A percentile compares a stretch with the other conserved stretches of the same genome.
phyloP scores from a whole-genome alignment of 2,113 vertebrate species.

The Zeus faber region DNA sequence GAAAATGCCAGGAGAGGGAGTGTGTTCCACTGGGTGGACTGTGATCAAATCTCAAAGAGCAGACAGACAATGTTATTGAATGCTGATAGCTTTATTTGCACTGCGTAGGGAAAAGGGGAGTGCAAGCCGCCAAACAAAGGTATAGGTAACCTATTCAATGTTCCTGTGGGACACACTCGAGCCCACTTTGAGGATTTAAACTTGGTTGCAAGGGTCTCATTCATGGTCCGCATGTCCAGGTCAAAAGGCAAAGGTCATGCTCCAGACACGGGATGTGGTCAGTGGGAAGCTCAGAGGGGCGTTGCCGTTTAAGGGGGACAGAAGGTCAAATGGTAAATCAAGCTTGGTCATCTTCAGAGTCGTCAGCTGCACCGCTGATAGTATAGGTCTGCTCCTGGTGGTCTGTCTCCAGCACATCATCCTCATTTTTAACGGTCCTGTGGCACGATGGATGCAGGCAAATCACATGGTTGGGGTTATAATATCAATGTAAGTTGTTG shows the following conservation, averaged over 20 bases:
- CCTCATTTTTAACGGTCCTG: constrained; percentile 67
- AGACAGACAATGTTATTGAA: constrained; percentile 40
- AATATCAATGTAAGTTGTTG: no score
- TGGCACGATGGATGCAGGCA: no score
- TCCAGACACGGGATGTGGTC: constrained; percentile 58
- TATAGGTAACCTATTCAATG: constrained; percentile 33
- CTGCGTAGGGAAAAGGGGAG: constrained; percentile 6
- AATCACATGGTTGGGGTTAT: no score
- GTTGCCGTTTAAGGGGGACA: constrained; percentile 36
- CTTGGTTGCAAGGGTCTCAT: constrained; percentile 38
- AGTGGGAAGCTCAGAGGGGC: constrained; percentile 54
- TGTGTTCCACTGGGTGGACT: no score
- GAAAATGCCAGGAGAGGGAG: no score
- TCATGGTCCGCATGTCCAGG: constrained; percentile 55
- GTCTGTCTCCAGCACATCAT: constrained; percentile 66
- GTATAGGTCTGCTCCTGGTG: constrained; percentile 70
- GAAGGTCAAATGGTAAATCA: constrained; percentile 46
- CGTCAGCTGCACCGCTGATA: constrained; percentile 71
- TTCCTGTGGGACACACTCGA: constrained; percentile 32
- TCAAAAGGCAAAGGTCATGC: constrained; percentile 55
- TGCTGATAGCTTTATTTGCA: constrained; percentile 71
- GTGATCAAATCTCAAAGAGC: constrained; percentile 29
- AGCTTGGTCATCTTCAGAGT: constrained; percentile 68
- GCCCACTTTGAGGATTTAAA: constrained; percentile 29
- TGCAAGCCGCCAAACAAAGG: constrained; percentile 37